Base-by-base conservation (phyloP, 2,888 invertebrate species). In the Halictus ligatus region DNA sequence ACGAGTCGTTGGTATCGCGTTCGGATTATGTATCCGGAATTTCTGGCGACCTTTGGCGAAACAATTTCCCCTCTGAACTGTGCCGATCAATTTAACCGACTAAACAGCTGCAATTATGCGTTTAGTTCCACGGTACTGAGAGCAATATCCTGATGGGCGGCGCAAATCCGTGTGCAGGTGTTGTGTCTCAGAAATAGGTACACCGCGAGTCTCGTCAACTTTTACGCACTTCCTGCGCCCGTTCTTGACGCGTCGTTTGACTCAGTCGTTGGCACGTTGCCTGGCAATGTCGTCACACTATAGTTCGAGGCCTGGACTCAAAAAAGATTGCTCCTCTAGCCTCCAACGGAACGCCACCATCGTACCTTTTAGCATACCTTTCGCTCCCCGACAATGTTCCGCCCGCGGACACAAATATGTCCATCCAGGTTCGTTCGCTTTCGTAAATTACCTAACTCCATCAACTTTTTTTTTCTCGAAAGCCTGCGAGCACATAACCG, bases 201-300 rank as follows among this genome's bases (percentile, higher is more conserved):
- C 77, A 35, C 35, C 35, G 74, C 46, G 74, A 89, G 78, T 77
- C 77, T 40, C 90, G 79, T 83, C 83, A 80, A 84, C 50, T 74
- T 74, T 80, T 81, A 80, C 83, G 69, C 69, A 60, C 48, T 86
- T 87, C 84, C 81, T 84, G 86, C 86, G 79, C 76, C 80, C 86
- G 87, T 79, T 84, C 71, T 77, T 82, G 88, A 90, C 83, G 81
- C 77, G 73, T 84, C 81, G 75, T 83, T 89, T 40, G 89, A 89
- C 67, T 89, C 81, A 83, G 67, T 71, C 84, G 76, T 79, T 90
- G 90, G 90, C 90, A 83, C 75, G 25, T 29, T 90, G 90, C 90
- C 90, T 74, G 84, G 40, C 73, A 73, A 71, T 86, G 90, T 88
- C 90, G 90, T 90, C 90, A 86, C 86, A 73, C 54, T 76, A 78